Evolutionary conservation across 2,113 vertebrate species (phyloP), one percentile per base, ranked within the genome.

Genomic region (Pionites leucogaster): DNA sequence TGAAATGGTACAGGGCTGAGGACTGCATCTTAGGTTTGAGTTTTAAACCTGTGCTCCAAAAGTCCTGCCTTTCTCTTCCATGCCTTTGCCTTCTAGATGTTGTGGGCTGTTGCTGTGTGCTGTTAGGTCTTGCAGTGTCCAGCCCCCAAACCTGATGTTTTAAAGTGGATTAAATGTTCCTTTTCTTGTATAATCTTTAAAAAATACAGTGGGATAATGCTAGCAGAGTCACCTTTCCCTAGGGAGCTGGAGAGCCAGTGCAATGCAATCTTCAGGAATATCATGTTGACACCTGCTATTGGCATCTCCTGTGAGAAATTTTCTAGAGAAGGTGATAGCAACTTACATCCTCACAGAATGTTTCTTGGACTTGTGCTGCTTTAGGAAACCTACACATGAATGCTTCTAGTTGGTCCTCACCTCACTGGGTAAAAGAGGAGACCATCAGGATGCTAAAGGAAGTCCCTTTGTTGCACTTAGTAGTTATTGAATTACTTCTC

Each of bases 81-180:
- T 0, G 1, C 22, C 24, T 76, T 44, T 55, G 8, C 2, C 11
- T 28, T 8, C 0, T 6, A 19, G 15, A 41, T 42, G 14, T 4
- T 60, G 23, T 39, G 76, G 13, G 22, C 35, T 88, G 8, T 70
- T 63, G 23, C 31, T 88, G 14, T 47, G 53, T 44, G 9, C 50
- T n/a, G 4, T 41, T 64, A n/a, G 27, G 10, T 39, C 31, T 39
- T 81, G 89, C 71, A 47, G 23, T 39, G 13, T 28, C n/a, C 28
- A 69, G 13, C 14, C 41, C 63, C 41, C 3, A 50, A 85, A 62
- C 7, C 46, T 46, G 13, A 8, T 29, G 16, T 39, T 75, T 70
- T 44, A 37, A 42, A 55, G 33, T 39, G 27, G 44, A 35, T 35
- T 13, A 70, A 64, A 31, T 41, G 24, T 33, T 44, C 16, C 57